Conservation (phyloP, 2,888 invertebrate species). For the Beris morrisii region DNA sequence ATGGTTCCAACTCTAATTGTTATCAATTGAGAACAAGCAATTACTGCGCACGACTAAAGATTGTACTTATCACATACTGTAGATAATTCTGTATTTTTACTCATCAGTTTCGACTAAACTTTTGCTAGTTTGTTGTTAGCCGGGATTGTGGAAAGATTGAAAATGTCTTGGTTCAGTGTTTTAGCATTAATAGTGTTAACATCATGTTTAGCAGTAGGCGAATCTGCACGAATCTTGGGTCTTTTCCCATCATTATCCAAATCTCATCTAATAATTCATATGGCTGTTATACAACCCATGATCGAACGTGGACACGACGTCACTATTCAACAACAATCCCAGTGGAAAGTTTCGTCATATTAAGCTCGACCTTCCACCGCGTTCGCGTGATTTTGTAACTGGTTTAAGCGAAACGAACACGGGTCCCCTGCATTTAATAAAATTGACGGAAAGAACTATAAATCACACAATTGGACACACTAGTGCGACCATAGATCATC, state of each 20-base stretch:
- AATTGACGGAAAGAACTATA: background rate
- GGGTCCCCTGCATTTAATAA: background rate
- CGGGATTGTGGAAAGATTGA: too few species aligned
- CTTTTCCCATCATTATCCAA: slow-evolving; percentile 51
- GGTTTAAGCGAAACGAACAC: background rate
- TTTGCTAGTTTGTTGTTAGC: too few species aligned
- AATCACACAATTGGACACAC: background rate
- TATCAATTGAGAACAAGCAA: too few species aligned
- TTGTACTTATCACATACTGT: too few species aligned
- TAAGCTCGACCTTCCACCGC: slow-evolving; percentile 6
- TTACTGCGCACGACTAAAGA: too few species aligned
- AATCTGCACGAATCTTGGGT: slow-evolving; percentile 45
- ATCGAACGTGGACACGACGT: slow-evolving; percentile 52
- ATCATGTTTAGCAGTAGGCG: background rate
- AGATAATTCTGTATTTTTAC: too few species aligned
- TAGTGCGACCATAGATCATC: slow-evolving; percentile 3
- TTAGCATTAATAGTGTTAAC: background rate
- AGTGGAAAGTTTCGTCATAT: slow-evolving; percentile 24
- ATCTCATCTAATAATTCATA: slow-evolving; percentile 52
- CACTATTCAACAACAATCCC: slow-evolving; percentile 46
- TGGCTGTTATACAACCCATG: slow-evolving; percentile 48
- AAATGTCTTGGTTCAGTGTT: too few species aligned
- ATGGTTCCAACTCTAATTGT: too few species aligned
- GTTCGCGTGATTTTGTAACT: background rate
- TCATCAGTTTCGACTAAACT: too few species aligned